Percentiles rank a stretch among this genome's conserved stretches.
Conservation (phyloP, 2,797 vertebrate genomes). For the Diplodus sargus region DNA sequence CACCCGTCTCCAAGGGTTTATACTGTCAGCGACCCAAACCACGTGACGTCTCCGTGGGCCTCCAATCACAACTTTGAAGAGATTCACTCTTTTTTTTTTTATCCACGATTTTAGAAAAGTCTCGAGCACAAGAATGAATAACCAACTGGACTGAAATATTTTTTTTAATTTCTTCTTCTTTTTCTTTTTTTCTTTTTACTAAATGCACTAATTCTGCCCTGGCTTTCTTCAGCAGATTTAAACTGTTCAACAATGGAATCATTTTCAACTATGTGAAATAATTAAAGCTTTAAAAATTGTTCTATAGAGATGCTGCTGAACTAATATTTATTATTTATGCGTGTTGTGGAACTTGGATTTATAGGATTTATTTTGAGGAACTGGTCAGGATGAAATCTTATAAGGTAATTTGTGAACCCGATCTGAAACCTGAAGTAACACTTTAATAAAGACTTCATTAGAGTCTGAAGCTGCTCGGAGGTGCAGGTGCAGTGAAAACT, state of each 20-base stretch:
- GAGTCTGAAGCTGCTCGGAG: not conserved
- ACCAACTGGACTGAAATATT: not conserved
- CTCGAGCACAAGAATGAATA: conserved; percentile 11
- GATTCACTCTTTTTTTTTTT: conserved; percentile 67
- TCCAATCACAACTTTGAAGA: conserved; percentile 85
- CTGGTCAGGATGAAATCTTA: not conserved
- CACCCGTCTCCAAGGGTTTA: conserved; percentile 89
- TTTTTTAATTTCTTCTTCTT: not conserved
- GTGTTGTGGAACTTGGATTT: not conserved
- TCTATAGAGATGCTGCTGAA: not conserved
- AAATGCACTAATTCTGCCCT: not conserved
- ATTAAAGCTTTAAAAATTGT: not conserved
- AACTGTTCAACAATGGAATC: not conserved
- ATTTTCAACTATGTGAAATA: not conserved
- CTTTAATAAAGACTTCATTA: not conserved
- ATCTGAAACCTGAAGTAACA: not conserved
- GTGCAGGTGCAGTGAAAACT: not conserved
- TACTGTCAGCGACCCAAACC: conserved; percentile 87
- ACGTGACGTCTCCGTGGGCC: conserved; percentile 89
- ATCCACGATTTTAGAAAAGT: conserved; percentile 43
- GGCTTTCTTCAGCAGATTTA: not conserved
- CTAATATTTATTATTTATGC: not conserved
- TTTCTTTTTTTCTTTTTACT: no score
- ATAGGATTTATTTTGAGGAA: not conserved
- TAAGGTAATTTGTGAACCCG: not conserved